phyloP scores from a whole-genome alignment of 2,888 invertebrate genomes.

The Drosophila subsilvestris region DNA sequence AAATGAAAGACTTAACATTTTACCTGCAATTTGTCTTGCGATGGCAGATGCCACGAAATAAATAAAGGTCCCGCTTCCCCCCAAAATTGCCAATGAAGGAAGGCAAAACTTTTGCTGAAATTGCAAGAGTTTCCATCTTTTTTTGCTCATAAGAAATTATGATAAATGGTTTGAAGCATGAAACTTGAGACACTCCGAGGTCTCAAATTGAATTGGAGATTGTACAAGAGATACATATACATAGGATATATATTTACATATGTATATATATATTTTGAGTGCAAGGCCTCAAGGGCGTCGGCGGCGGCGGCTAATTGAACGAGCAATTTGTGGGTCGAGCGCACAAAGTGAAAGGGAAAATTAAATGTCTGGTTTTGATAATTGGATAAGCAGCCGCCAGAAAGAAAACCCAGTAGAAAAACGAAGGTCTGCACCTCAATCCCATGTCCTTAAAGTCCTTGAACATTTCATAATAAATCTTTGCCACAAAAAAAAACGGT shows the following conservation, averaged over 20 bases:
- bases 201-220: conserved; percentile 48
- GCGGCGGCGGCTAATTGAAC: conserved; percentile 46
- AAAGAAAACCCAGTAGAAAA: conserved; percentile 6
- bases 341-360: conserved; percentile 46
- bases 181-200: conserved; percentile 33
- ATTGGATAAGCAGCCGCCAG: conserved; percentile 47
- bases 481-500: conserved; percentile 9
- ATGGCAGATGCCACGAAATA: conserved; percentile 44
- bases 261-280: conserved; percentile 23
- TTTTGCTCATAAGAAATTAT: conserved; percentile 54
- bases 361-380: conserved; percentile 59
- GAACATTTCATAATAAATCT: conserved; percentile 55
- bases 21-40: conserved; percentile 70
- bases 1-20: conserved; percentile 59
- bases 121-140: conserved; percentile 55
- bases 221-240: conserved; percentile 8
- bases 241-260: neutral
- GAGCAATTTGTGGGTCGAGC: conserved; percentile 30
- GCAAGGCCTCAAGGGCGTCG: conserved; percentile 38
- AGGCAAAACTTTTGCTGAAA: conserved; percentile 51
- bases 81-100: conserved; percentile 23
- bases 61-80: conserved; percentile 17
- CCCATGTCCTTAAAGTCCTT: conserved; percentile 10
- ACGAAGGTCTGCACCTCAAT: conserved; percentile 15
- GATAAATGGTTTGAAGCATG: conserved; percentile 67